These are phyloP conservation scores for Microplitis mediator DNA, from an alignment of 1,140 invertebrate genomes.

Conservation along the genomic window DNA sequence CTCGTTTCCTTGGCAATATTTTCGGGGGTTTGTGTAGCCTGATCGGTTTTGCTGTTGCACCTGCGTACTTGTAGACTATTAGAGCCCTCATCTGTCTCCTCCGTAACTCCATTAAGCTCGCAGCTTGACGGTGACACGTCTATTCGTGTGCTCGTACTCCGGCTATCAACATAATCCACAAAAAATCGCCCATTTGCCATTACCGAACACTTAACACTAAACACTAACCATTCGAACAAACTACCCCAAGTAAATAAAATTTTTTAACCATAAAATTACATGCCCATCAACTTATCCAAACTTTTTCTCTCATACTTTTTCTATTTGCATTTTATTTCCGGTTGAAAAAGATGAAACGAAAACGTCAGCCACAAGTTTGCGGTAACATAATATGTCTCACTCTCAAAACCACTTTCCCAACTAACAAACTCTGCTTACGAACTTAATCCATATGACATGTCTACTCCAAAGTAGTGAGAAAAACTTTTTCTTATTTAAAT, in stretches of 20 bases:
- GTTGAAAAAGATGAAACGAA: neutral
- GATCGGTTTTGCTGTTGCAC: constrained; percentile 59
- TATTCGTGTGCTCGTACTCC: constrained; percentile 44
- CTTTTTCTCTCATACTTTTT: neutral
- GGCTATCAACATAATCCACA: constrained; percentile 9
- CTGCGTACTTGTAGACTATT: constrained; percentile 40
- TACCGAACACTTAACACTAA: no score
- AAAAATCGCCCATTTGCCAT: neutral
- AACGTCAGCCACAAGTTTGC: neutral
- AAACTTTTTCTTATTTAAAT: no score
- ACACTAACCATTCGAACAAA: no score
- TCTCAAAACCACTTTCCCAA: no score
- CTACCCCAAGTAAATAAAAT: no score
- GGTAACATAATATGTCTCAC: no score
- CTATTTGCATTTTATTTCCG: no score
- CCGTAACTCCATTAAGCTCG: constrained; percentile 59
- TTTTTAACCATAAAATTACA: no score
- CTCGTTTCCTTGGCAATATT: constrained; percentile 72
- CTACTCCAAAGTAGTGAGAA: no score
- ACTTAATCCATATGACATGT: no score
- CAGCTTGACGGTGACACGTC: constrained; percentile 66
- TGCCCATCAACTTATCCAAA: no score
- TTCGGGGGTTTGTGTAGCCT: constrained; percentile 72
- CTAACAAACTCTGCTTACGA: no score
- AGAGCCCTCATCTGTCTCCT: constrained; percentile 41